Evolutionary conservation across 2,888 invertebrate species (phyloP).

Genomic region (Lasioglossum vierecki): DNA sequence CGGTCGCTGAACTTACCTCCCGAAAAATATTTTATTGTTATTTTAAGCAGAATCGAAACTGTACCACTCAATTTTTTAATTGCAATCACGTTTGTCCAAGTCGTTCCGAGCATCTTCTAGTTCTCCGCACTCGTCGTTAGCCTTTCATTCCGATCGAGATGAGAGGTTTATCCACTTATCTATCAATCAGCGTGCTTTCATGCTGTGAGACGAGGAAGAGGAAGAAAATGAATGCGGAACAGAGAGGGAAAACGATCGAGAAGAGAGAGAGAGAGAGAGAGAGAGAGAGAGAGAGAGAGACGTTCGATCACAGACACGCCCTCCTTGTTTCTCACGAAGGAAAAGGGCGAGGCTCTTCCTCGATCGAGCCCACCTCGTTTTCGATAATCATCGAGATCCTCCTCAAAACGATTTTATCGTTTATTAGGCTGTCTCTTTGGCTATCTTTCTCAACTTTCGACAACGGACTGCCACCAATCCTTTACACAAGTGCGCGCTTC

Average conservation of each 20-base stretch:
- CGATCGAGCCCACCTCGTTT: conserved; percentile 58
- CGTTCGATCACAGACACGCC: conserved; percentile 37
- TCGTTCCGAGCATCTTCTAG: background rate
- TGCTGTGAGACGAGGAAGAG: background rate
- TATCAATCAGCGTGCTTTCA: conserved; percentile 25
- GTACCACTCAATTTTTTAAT: background rate
- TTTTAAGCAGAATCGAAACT: background rate
- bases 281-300: conserved; percentile 17
- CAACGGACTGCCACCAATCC: background rate
- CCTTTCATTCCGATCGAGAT: background rate
- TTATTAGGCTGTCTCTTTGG: background rate
- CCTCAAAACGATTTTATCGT: conserved; percentile 30
- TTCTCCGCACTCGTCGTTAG: background rate
- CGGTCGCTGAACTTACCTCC: too few relatives aligned
- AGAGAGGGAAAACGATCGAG: background rate
- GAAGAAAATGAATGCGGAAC: background rate
- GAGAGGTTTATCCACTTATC: conserved; percentile 16
- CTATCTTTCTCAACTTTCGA: background rate
- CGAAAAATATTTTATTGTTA: background rate
- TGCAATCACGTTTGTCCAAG: background rate
- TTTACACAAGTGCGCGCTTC: background rate
- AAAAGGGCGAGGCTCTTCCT: conserved; percentile 52
- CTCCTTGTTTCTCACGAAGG: conserved; percentile 47
- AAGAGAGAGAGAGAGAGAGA: too few relatives aligned
- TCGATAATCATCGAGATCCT: conserved; percentile 63